Conservation (phyloP, 2,113 vertebrate genomes). For the Muntiacus muntjak region DNA sequence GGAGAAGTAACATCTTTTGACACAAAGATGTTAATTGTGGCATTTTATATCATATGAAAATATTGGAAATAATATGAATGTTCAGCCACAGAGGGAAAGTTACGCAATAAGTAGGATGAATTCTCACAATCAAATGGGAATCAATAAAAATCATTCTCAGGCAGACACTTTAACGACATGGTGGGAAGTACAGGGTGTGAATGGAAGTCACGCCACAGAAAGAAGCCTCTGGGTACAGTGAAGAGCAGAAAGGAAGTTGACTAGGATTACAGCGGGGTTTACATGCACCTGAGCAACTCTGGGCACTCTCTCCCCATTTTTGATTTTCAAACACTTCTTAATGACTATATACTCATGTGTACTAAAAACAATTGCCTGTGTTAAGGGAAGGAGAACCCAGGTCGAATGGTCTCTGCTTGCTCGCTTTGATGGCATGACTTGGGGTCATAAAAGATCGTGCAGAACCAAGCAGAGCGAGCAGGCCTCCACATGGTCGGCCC, state of each 20-base stretch:
- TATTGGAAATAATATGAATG: neutral
- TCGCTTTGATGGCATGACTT: fast-evolving
- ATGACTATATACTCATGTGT: fast-evolving
- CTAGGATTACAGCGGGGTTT: neutral
- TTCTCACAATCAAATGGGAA: neutral
- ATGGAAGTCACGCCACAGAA: neutral
- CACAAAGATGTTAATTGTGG: neutral
- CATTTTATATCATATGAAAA: neutral
- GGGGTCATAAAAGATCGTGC: neutral
- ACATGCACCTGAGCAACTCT: fast-evolving
- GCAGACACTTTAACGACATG: neutral
- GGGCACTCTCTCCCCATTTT: fast-evolving
- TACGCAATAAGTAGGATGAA: neutral
- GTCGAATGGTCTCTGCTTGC: neutral
- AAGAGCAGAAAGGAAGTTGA: neutral
- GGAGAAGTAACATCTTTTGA: neutral
- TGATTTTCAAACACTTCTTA: neutral
- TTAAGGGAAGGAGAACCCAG: neutral
- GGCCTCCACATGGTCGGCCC: fast-evolving
- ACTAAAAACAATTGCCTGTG: too few species aligned
- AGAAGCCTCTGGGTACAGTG: neutral
- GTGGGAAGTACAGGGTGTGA: neutral
- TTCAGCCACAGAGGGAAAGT: neutral
- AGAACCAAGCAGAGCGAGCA: neutral
- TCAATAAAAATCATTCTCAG: neutral